Evolutionary conservation across 1,140 invertebrate genomes (phyloP).

Genomic region (Zaprionus gabonicus): DNA sequence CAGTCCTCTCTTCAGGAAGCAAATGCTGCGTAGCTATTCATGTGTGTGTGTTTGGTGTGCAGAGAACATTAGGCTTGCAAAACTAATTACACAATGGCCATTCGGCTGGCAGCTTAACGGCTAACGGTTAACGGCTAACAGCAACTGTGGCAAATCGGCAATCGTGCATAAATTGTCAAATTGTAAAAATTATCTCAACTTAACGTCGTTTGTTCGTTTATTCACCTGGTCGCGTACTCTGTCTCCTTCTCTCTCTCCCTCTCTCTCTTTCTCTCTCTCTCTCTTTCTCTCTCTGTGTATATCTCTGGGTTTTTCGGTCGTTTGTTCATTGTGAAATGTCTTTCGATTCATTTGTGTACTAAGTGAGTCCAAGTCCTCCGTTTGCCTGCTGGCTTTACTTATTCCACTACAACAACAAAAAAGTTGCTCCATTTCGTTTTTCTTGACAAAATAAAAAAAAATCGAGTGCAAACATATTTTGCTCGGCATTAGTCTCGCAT

Average conservation of each 20-base stretch:
- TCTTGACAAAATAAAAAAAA: constrained; percentile 28
- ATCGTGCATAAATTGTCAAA: constrained; percentile 82
- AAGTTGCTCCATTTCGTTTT: constrained; percentile 72
- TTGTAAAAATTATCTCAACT: constrained; percentile 82
- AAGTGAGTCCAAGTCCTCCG: constrained; percentile 46
- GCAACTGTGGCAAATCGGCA: constrained; percentile 45
- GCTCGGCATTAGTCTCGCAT: constrained; percentile 70
- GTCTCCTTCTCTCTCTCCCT: not conserved
- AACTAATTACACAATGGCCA: constrained; percentile 76
- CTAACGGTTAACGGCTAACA: not conserved
- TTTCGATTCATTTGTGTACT: constrained; percentile 72
- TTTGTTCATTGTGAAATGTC: constrained; percentile 71
- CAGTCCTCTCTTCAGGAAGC: constrained; percentile 79
- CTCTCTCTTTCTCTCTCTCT: constrained; percentile 7
- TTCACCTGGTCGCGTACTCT: constrained; percentile 22
- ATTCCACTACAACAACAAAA: constrained; percentile 18
- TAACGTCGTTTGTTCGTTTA: constrained; percentile 58
- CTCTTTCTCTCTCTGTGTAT: not conserved
- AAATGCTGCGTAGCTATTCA: constrained; percentile 56
- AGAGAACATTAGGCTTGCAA: constrained; percentile 69
- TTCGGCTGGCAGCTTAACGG: constrained; percentile 18
- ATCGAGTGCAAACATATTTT: constrained; percentile 61
- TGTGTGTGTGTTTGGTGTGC: constrained; percentile 19
- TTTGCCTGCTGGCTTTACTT: constrained; percentile 15
- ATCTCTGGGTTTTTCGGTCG: constrained; percentile 40